Evolutionary conservation across 1,140 invertebrate species (phyloP).

Genomic region (Sminthurinus signatus): DNA sequence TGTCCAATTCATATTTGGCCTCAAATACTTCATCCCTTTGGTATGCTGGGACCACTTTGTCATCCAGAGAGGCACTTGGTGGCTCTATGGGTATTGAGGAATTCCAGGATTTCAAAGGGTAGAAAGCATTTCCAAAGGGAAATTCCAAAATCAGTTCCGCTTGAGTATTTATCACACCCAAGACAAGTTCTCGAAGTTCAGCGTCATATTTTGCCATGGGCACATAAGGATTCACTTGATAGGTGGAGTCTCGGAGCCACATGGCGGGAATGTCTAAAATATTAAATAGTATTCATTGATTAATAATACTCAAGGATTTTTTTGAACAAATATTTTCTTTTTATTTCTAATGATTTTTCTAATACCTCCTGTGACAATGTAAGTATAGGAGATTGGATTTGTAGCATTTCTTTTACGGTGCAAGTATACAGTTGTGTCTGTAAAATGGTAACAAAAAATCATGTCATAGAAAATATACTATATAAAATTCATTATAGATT

Average conservation of each 20-base stretch:
- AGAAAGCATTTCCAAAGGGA: constrained; percentile 33
- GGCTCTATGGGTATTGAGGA: constrained; percentile 17
- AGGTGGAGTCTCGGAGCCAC: constrained; percentile 36
- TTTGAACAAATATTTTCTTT: not conserved
- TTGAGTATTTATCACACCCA: constrained; percentile 38
- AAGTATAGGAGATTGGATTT: constrained; percentile 21
- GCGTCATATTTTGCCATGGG: constrained; percentile 24
- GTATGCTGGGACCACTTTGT: constrained; percentile 21
- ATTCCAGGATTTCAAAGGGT: constrained; percentile 35
- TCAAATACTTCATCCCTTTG: constrained; percentile 30
- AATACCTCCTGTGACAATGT: constrained; percentile 35
- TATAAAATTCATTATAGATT: too few species aligned
- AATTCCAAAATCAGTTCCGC: constrained; percentile 35
- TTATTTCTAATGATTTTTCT: not conserved
- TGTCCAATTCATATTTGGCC: constrained; percentile 38
- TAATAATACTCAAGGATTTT: not conserved
- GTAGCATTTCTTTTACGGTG: not conserved
- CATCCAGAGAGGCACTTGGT: constrained; percentile 5
- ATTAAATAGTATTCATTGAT: not conserved
- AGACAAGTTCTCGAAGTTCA: constrained; percentile 22
- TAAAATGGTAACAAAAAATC: constrained; percentile 1
- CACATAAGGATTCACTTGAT: constrained; percentile 39
- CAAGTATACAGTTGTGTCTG: constrained; percentile 29
- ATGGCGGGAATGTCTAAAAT: constrained; percentile 32
- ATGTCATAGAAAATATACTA: not conserved